Conservation (phyloP, 2,113 vertebrate genomes). For the Cyphomyrus discorhynchus region DNA sequence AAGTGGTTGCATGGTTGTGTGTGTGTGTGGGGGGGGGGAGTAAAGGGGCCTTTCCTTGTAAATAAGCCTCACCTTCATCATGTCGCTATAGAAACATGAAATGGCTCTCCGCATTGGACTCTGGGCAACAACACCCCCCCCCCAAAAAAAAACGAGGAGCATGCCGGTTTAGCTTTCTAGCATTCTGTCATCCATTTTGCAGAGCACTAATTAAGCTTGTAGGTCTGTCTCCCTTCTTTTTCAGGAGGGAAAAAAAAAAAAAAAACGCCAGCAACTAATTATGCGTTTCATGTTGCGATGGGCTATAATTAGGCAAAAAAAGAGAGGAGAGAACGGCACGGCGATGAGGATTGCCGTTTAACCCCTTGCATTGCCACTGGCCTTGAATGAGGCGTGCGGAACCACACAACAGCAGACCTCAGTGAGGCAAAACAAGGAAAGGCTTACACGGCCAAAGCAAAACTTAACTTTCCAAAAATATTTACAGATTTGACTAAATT, state of each 20-base stretch:
- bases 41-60: neutral
- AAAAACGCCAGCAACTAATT: conserved; percentile 54
- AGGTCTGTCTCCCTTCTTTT: conserved; percentile 37
- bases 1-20: neutral
- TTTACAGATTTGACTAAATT: neutral
- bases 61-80: neutral
- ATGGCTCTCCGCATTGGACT: neutral
- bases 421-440: neutral
- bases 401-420: neutral
- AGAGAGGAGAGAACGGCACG: conserved; percentile 46
- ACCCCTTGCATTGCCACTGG: conserved; percentile 34
- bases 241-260: conserved; percentile 33
- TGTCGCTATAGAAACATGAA: neutral
- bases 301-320: conserved; percentile 46
- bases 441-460: neutral
- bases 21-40: neutral
- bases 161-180: conserved; percentile 21
- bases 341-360: conserved; percentile 39
- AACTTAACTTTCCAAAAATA: neutral
- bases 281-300: conserved; percentile 50
- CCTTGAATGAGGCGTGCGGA: neutral
- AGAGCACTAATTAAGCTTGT: conserved; percentile 49
- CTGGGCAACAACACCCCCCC: conserved; percentile 21
- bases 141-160: conserved; percentile 22
- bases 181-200: conserved; percentile 48